Base-by-base conservation (phyloP, 2,113 vertebrate species). In the Empidonax traillii region DNA sequence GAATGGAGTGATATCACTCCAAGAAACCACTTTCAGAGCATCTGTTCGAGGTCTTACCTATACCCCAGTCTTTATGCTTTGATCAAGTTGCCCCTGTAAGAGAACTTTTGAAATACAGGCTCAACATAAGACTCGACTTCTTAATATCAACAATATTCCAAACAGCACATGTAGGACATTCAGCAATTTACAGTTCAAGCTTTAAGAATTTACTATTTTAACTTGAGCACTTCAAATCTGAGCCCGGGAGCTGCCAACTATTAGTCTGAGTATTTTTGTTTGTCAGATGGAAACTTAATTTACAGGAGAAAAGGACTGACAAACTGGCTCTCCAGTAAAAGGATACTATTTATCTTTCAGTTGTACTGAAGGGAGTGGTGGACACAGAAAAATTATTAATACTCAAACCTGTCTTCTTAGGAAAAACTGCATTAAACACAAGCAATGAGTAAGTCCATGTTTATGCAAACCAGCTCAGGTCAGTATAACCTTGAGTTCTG, bases 121-220 rank as follows among this genome's bases (percentile, higher is more conserved):
- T 35, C 58, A 59, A 35, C 17, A 25, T 22, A 11, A 78, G 30
- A 49, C 12, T 12, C 2, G 0, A 1, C 35, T 31, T 31, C n/a
- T 19, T 51, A 89, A 68, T n/a, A 82, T 7, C 53, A 69, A 44
- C 23, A 76, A 49, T 49, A 71, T 69, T 78, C 24, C 46, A 65
- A 81, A 88, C 6, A 58, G 51, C 22, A 66, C 11, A 19, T 2
- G 22, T 39, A 78, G 30, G 33, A 63, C 33, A 39, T 8, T 7
- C 44, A 66, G 52, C 10, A 82, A 67, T 47, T 55, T 18, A 46
- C 41, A 77, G 28, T 20, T 65, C 56, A 56, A 17, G 12, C 46
- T 58, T 59, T 10, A 22, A 89, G 65, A 78, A 72, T n/a, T 25
- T 61, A 30, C 12, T 51, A 8, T 72, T 89, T 95, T 75, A 81